phyloP scores from a whole-genome alignment of 2,113 vertebrate species.

The Lanius ludovicianus region DNA sequence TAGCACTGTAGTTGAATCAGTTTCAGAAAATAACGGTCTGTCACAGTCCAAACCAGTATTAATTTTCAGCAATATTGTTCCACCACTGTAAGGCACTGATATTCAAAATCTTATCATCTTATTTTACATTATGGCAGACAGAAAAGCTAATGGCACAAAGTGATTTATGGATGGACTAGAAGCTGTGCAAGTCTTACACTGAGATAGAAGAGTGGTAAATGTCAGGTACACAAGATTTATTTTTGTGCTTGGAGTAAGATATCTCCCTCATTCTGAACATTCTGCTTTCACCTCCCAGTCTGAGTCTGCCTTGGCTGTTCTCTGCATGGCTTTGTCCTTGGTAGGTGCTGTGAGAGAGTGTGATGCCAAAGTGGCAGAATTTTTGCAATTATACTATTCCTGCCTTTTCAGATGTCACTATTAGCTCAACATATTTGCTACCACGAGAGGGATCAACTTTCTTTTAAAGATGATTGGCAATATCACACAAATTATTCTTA shows the following conservation, averaged over 20 bases:
- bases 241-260: background rate
- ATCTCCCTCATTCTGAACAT: background rate
- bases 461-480: background rate
- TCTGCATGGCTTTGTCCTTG: background rate
- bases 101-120: background rate
- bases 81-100: accelerated
- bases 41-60: background rate
- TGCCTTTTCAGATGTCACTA: background rate
- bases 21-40: background rate
- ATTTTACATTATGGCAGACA: background rate
- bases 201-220: background rate
- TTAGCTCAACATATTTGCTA: background rate
- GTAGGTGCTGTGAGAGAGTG: background rate
- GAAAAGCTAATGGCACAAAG: background rate
- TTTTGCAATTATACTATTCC: background rate
- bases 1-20: background rate
- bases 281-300: background rate
- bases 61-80: background rate
- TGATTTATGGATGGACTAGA: background rate
- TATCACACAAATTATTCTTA: accelerated
- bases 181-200: background rate
- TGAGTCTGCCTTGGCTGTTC: background rate
- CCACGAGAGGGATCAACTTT: background rate
- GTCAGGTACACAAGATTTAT: background rate
- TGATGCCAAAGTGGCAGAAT: background rate